phyloP scores from a whole-genome alignment of 2,888 invertebrate genomes.

The Periphyllus acericola region DNA sequence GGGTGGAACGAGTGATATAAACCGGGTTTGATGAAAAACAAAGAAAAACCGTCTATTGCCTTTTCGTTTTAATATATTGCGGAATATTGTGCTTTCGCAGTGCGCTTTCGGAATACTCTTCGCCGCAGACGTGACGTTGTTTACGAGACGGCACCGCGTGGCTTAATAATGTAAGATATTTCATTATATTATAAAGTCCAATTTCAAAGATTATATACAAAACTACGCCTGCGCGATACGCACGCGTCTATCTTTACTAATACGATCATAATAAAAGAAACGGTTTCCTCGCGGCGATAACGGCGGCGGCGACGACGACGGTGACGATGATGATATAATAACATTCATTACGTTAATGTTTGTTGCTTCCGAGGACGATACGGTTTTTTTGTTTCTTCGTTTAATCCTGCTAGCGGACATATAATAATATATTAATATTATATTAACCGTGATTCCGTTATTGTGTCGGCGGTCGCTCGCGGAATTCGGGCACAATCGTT shows the following conservation, averaged over 20 bases:
- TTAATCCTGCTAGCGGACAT: neutral
- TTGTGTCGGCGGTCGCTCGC: too few species aligned
- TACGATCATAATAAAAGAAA: too few species aligned
- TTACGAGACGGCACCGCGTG: neutral
- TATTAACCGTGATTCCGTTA: too few species aligned
- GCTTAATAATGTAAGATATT: neutral
- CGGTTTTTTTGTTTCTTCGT: neutral
- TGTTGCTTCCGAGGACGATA: too few species aligned
- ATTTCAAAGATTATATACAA: too few species aligned
- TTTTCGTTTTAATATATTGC: slow-evolving; percentile 52
- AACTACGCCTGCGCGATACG: too few species aligned
- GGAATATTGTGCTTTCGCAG: slow-evolving; percentile 41
- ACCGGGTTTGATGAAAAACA: slow-evolving; percentile 21
- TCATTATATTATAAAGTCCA: slow-evolving; percentile 34
- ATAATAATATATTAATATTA: too few species aligned
- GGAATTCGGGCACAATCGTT: slow-evolving; percentile 16
- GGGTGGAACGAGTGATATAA: slow-evolving; percentile 4
- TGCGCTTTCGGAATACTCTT: neutral
- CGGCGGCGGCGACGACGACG: too few species aligned
- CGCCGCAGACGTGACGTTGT: neutral
- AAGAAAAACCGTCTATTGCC: slow-evolving; percentile 21
- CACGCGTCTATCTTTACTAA: too few species aligned
- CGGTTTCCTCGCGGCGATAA: too few species aligned
- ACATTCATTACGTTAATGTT: too few species aligned
- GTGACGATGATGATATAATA: too few species aligned